Conservation (phyloP, 1,140 invertebrate genomes). For the Drosophila ohnishii region DNA sequence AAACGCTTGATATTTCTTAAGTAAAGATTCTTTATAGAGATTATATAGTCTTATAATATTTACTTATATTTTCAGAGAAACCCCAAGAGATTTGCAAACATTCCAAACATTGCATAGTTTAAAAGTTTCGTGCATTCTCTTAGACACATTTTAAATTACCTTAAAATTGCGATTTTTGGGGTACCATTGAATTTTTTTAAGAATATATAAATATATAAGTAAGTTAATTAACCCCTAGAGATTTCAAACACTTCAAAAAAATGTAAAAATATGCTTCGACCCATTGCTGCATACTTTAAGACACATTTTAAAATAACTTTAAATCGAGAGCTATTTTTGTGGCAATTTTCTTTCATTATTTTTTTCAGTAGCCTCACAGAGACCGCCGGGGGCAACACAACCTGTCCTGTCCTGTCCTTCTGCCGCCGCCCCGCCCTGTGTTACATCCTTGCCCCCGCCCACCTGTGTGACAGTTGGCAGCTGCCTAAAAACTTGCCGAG, state of each 20-base stretch:
- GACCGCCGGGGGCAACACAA: constrained; percentile 48
- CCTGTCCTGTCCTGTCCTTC: constrained; percentile 29
- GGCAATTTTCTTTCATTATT: background rate
- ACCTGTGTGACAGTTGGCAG: constrained; percentile 73
- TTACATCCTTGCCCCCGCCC: constrained; percentile 24
- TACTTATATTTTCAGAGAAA: too few species aligned
- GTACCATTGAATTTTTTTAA: too few species aligned
- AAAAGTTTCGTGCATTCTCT: too few species aligned
- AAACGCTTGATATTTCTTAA: too few species aligned
- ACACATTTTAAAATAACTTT: background rate
- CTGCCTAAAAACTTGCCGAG: constrained; percentile 71
- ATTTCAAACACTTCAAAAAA: background rate
- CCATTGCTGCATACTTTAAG: background rate
- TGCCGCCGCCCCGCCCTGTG: background rate
- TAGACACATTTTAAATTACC: too few species aligned
- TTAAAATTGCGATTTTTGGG: too few species aligned
- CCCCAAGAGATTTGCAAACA: too few species aligned
- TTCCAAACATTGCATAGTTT: too few species aligned
- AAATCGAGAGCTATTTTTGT: background rate
- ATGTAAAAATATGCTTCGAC: background rate
- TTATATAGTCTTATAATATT: too few species aligned
- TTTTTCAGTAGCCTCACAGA: constrained; percentile 10
- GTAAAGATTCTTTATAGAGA: too few species aligned
- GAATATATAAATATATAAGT: background rate
- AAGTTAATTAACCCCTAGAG: too few species aligned